These are phyloP conservation scores for Molorchus minor DNA, from an alignment of 2,888 invertebrate genomes.

Conservation along the genomic window DNA sequence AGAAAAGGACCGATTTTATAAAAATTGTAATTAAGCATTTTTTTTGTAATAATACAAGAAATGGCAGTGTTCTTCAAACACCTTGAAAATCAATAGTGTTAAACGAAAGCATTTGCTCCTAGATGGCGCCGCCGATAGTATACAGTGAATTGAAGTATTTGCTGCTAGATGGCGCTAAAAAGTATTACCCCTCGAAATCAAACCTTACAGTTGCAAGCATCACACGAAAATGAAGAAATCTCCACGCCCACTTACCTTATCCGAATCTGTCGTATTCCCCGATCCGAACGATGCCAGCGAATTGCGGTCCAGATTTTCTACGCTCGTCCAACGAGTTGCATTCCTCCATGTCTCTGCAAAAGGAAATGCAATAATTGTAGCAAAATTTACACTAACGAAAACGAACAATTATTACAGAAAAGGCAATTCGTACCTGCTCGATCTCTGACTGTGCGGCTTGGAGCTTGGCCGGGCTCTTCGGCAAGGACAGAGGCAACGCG, in stretches of 20 bases:
- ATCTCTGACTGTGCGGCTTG: slow-evolving; percentile 77
- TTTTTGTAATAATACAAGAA: too few species aligned
- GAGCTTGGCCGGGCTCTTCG: slow-evolving; percentile 85
- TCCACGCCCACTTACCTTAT: slow-evolving; percentile 76
- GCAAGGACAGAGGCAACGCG: slow-evolving; percentile 79
- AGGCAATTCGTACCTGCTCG: slow-evolving; percentile 72
- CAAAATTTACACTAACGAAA: background rate
- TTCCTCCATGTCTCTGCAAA: slow-evolving; percentile 86
- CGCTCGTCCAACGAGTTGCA: slow-evolving; percentile 82
- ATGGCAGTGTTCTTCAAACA: too few species aligned
- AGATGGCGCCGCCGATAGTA: too few species aligned
- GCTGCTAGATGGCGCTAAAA: too few species aligned
- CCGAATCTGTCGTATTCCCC: slow-evolving; percentile 93
- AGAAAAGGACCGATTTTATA: too few species aligned
- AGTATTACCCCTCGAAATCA: too few species aligned
- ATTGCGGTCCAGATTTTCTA: slow-evolving; percentile 87
- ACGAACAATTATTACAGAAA: background rate
- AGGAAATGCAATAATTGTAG: slow-evolving; percentile 41
- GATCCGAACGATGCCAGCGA: slow-evolving; percentile 92
- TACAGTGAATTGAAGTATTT: too few species aligned
- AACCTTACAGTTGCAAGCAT: too few species aligned
- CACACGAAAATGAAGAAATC: background rate
- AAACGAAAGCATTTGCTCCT: too few species aligned
- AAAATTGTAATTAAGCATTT: too few species aligned
- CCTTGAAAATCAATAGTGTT: too few species aligned